A percentile compares a stretch with the other conserved stretches of the same genome.
phyloP scores from a whole-genome alignment of 2,113 vertebrate genomes.

The Patagioenas fasciata region DNA sequence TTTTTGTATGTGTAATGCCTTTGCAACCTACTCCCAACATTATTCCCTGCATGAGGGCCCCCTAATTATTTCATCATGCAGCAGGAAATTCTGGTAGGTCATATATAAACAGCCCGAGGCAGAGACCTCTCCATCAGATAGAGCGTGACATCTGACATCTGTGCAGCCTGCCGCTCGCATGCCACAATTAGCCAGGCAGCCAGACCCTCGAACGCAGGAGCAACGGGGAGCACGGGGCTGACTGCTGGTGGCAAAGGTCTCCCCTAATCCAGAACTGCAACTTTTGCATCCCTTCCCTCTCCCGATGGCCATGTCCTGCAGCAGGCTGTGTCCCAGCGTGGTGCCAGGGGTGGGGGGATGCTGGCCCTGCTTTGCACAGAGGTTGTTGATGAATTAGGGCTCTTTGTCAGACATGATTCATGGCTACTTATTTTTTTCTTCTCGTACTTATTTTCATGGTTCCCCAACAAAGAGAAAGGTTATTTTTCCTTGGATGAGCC shows the following conservation, averaged over 20 bases:
- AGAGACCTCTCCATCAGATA: slow-evolving; percentile 82
- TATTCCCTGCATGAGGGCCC: slow-evolving; percentile 77
- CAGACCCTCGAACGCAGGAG: slow-evolving; percentile 3
- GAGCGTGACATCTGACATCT: slow-evolving; percentile 89
- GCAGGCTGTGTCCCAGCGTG: too few species aligned
- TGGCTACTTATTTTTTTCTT: slow-evolving; percentile 18
- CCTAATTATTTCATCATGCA: slow-evolving; percentile 93
- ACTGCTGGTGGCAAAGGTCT: slow-evolving; percentile 54
- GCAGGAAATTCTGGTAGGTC: slow-evolving; percentile 89
- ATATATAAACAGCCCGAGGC: slow-evolving; percentile 86
- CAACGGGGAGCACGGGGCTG: slow-evolving; percentile 4
- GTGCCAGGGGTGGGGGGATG: not conserved
- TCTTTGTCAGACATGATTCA: not conserved
- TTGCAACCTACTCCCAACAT: slow-evolving; percentile 72
- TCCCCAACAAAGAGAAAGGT: slow-evolving; percentile 4
- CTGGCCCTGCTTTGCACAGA: not conserved
- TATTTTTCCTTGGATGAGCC: not conserved
- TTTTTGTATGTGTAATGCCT: slow-evolving; percentile 71
- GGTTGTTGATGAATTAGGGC: not conserved
- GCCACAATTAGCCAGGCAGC: slow-evolving; percentile 62
- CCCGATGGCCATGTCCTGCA: not conserved
- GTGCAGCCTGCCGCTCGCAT: slow-evolving; percentile 70
- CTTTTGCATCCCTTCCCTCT: not conserved
- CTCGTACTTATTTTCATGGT: not conserved
- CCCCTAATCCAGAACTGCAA: slow-evolving; percentile 41